Conservation (phyloP, 2,797 vertebrate species). For the Oceanodroma leucorhoa region DNA sequence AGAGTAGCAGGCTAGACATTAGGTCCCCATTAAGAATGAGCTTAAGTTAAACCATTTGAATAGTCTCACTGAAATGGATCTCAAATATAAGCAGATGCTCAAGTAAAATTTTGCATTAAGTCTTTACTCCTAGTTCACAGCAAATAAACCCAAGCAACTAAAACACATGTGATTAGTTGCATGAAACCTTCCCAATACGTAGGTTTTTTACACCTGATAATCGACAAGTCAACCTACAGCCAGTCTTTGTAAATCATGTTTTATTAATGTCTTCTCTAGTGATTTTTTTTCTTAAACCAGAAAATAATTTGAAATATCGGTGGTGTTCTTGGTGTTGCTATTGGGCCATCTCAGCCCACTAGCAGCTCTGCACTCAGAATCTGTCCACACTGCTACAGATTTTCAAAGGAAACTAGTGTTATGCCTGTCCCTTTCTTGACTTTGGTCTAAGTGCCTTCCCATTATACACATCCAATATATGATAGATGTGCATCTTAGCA, state of each 20-base stretch:
- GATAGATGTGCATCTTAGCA: background rate
- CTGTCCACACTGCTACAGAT: background rate
- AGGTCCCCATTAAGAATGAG: background rate
- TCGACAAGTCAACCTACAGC: background rate
- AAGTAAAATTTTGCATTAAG: background rate
- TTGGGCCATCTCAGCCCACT: background rate
- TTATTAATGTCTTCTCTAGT: background rate
- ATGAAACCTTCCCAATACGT: background rate
- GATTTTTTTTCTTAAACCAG: background rate
- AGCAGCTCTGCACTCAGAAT: background rate
- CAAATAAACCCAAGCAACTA: background rate
- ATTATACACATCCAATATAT: rapidly evolving
- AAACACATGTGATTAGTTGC: background rate
- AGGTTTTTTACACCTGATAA: background rate
- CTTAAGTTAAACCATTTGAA: constrained; percentile 5
- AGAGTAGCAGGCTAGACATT: background rate
- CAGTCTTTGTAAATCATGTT: background rate
- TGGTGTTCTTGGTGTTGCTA: background rate
- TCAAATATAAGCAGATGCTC: background rate
- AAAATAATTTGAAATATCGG: background rate
- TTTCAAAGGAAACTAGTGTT: background rate
- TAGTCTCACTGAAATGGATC: background rate
- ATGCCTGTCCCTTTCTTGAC: background rate
- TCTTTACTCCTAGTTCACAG: background rate
- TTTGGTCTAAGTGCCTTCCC: background rate